Base-by-base conservation (phyloP, 2,113 vertebrate genomes). In the Morone chrysops region DNA sequence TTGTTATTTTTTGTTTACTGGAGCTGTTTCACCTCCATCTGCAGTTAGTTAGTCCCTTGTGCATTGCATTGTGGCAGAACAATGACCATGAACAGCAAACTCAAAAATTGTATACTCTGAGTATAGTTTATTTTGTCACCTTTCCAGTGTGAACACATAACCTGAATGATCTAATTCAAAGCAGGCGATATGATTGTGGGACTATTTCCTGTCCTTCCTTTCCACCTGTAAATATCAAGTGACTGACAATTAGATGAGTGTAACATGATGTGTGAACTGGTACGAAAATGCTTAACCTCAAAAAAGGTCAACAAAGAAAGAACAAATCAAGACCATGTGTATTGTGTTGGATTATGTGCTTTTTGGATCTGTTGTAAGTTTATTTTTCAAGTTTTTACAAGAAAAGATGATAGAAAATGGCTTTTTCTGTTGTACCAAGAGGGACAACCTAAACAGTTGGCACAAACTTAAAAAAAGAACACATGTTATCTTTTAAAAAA, bases 401-500 rank as follows among this genome's bases (percentile, higher is more conserved):
- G 54, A 68, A 51, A 31, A 45, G 11, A 40, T 50, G 50, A 51
- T 70, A 48, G n/a, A 38, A 88, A 88, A 83, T 82, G 36, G 59
- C 48, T 48, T 59, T 68, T 62, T 81, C 25, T 80, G 22, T 67
- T 8, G 63, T 54, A 66, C 20, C 18, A 75, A 51, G 40, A 59
- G 9, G 41, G 41, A 31, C 59, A 75, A 66, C 70, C 50, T 54
- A 40, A 78, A 50, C 36, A 63, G 14, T 90, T 91, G 90, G 88
- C 91, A 92, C 87, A 67, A 71, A 75, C 65, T 70, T 25, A 48
- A 20, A 59, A 65, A 81, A 67, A 48, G 2, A 63, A 63, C 41
- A 69, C 7, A 18, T 56, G 68, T 72, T 40, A 60, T 68, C 65
- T 25, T 60, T 68, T 57, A 50, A 83, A 75, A 70, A 36, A 5